phyloP scores from a whole-genome alignment of 1,140 invertebrate species.

The Mesaphorura yosii region DNA sequence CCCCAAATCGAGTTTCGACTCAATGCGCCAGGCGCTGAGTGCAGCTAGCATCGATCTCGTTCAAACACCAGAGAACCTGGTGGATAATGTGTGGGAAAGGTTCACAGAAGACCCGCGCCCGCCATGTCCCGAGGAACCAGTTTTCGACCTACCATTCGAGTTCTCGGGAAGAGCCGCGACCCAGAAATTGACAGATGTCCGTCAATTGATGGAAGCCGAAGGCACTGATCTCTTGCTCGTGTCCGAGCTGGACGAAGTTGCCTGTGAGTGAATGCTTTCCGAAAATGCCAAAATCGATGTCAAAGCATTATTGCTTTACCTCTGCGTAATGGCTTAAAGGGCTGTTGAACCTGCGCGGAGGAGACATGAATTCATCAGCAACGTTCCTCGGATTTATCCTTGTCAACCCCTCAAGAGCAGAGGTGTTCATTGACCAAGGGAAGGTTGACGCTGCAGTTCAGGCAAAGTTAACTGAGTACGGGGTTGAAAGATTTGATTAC shows the following conservation, averaged over 20 bases:
- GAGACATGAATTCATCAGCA: neutral
- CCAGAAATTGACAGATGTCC: conserved; percentile 55
- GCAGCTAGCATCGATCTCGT: conserved; percentile 39
- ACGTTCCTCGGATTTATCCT: neutral
- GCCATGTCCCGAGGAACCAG: conserved; percentile 37
- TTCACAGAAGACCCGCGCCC: conserved; percentile 48
- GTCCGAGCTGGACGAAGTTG: conserved; percentile 81
- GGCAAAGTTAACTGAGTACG: too few species aligned
- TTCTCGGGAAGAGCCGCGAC: conserved; percentile 58
- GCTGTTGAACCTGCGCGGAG: neutral
- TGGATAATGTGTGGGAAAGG: conserved; percentile 74
- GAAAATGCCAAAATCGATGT: neutral
- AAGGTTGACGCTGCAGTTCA: neutral
- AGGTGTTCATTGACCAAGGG: neutral
- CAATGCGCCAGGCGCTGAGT: conserved; percentile 43
- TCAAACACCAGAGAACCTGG: conserved; percentile 40
- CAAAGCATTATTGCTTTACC: neutral
- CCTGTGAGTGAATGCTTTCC: conserved; percentile 40
- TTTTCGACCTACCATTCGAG: conserved; percentile 42
- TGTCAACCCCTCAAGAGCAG: neutral
- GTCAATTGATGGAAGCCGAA: conserved; percentile 50
- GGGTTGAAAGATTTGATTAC: too few species aligned
- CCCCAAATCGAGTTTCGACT: conserved; percentile 36
- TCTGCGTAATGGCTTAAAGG: neutral
- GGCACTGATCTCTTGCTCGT: conserved; percentile 66